A percentile compares a stretch with the other conserved stretches of the same genome.
Evolutionary conservation across 2,888 invertebrate species (phyloP).

Genomic region (Andrena marginata): DNA sequence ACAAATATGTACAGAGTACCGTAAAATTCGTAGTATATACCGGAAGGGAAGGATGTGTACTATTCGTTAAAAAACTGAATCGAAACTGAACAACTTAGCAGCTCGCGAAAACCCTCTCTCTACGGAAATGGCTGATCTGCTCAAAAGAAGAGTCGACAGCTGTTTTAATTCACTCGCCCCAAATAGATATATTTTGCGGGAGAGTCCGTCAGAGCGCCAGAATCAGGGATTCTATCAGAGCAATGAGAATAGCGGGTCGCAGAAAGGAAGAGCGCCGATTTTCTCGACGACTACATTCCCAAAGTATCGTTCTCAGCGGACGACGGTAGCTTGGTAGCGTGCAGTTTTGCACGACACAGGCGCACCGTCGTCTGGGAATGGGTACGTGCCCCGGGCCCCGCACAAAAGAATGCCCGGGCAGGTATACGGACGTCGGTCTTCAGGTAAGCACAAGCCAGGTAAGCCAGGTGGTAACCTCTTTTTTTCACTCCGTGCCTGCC

Average conservation of each 20-base stretch:
- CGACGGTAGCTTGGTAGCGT: slow-evolving; percentile 62
- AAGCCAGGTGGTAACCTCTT: slow-evolving; percentile 84
- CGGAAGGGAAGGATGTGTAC: too few relatives aligned
- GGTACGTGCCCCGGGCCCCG: slow-evolving; percentile 67
- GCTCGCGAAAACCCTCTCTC: neutral
- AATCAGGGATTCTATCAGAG: slow-evolving; percentile 8
- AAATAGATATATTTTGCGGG: neutral
- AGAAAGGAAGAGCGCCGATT: slow-evolving; percentile 14
- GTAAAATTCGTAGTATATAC: too few relatives aligned
- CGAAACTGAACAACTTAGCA: neutral
- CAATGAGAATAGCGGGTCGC: slow-evolving; percentile 11
- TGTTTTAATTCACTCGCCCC: slow-evolving; percentile 11
- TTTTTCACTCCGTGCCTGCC: slow-evolving; percentile 68
- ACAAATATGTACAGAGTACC: too few relatives aligned
- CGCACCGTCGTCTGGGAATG: slow-evolving; percentile 62
- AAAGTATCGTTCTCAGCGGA: slow-evolving; percentile 71
- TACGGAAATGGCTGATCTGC: neutral
- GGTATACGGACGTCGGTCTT: slow-evolving; percentile 74
- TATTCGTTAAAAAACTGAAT: too few relatives aligned
- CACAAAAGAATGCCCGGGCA: slow-evolving; percentile 80
- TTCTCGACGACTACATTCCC: slow-evolving; percentile 53
- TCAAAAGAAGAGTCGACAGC: neutral
- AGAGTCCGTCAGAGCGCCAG: slow-evolving; percentile 17
- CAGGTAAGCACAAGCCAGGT: slow-evolving; percentile 82
- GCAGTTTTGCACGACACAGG: slow-evolving; percentile 55